Evolutionary conservation across 2,888 invertebrate species (phyloP), one percentile per base, ranked within the genome.

Genomic region (Polymixis lichenea): DNA sequence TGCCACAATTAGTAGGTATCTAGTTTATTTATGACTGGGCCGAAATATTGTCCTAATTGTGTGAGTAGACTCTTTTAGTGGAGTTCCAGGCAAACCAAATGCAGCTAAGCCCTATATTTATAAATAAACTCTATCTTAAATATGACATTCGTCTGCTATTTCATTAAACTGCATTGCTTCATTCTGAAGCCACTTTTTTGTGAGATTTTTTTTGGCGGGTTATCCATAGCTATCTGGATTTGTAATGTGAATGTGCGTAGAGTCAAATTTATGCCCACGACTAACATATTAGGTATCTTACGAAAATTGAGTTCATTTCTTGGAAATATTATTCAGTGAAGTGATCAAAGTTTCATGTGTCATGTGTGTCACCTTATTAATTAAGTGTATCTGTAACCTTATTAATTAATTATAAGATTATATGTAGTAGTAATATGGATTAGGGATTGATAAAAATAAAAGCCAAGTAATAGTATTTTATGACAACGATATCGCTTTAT

Each of bases 401-500:
- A 32, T 65, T 60, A 0, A 55, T 17, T 28, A n/a, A 43, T 53
- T 64, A 22, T 76, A 22, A 15, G 11, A 51, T 60, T 38, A n/a
- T 49, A 22, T 4, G n/a, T 51, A 43, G 8, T 6, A 32, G 19
- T 62, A 32, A 49, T 25, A 43, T 15, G 61, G 7, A 58, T 72
- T 49, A 2, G 25, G 70, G 56, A 38, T 66, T 68, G 74, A 62
- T 75, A 78, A 56, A 89, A 94, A 92, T 90, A 82, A 94, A 94
- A 88, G 66, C 53, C 90, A 78, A 78, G 38, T 71, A 58, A 80
- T 92, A 94, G 93, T 95, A 94, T 96, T 96, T 97, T 97, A 97
- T 97, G 97, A 97, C 97, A 97, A 97, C 97, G 97, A 97, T 97
- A 97, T 97, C 97, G 97, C 97, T 97, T 97, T 97, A 97, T 97